Evolutionary conservation across 2,113 vertebrate species (phyloP).

Genomic region (Pseudorasbora parva): DNA sequence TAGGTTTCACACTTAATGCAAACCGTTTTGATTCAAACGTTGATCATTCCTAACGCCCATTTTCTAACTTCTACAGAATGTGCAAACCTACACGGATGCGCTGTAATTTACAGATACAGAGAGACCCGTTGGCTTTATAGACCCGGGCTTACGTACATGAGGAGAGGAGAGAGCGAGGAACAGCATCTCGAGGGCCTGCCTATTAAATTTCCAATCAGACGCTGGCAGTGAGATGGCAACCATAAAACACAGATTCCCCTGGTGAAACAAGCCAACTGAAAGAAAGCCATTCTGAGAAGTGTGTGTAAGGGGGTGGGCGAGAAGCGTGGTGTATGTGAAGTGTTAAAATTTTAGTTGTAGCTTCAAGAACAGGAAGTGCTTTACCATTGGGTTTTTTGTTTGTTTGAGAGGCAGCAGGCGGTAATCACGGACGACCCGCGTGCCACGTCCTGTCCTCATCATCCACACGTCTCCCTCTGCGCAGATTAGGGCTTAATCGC

Average conservation of each 20-base stretch:
- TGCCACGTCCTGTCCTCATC: conserved; percentile 46
- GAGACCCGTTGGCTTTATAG: conserved; percentile 46
- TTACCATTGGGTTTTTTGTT: conserved; percentile 21
- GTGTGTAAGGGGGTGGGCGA: conserved; percentile 3
- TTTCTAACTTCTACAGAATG: conserved; percentile 10
- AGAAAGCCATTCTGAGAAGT: conserved; percentile 29
- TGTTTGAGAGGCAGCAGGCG: conserved; percentile 18
- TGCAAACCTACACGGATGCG: conserved; percentile 2
- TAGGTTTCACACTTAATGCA: conserved; percentile 43
- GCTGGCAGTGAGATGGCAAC: conserved; percentile 49
- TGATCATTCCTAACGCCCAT: conserved; percentile 38
- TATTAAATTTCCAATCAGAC: conserved; percentile 65
- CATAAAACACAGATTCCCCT: conserved; percentile 59
- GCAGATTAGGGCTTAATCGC: conserved; percentile 53
- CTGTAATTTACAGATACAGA: conserved; percentile 51
- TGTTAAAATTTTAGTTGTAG: conserved; percentile 35
- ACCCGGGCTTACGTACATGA: conserved; percentile 32
- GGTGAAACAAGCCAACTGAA: conserved; percentile 50
- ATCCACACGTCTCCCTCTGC: conserved; percentile 26
- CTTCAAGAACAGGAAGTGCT: conserved; percentile 32
- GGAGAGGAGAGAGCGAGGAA: conserved; percentile 27
- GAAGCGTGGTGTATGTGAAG: conserved; percentile 20
- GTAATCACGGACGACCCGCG: conserved; percentile 41
- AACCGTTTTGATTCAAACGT: conserved; percentile 52
- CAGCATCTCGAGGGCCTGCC: conserved; percentile 46